phyloP scores from a whole-genome alignment of 2,888 invertebrate species.

The Phytoseiulus persimilis region DNA sequence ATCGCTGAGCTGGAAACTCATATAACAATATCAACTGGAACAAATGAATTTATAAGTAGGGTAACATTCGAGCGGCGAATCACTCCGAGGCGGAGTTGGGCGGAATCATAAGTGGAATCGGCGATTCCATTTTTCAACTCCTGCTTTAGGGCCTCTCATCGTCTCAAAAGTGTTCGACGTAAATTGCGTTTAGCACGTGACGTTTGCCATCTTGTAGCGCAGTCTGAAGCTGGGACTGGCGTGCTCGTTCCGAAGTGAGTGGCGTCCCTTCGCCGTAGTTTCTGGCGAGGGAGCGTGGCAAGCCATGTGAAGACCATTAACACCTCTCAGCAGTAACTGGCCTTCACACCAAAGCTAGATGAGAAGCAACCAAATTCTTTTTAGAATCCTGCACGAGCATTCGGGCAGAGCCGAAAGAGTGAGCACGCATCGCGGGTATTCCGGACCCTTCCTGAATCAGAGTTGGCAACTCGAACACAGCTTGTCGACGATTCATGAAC shows the following conservation, averaged over 20 bases:
- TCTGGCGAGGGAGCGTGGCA: not conserved
- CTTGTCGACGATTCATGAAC: too few relatives aligned
- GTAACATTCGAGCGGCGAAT: not conserved
- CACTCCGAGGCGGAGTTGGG: not conserved
- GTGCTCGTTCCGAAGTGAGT: not conserved
- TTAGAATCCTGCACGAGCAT: not conserved
- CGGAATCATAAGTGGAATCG: not conserved
- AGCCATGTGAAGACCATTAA: not conserved
- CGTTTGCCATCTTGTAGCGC: not conserved
- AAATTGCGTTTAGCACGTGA: slow-evolving; percentile 5
- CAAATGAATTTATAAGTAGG: not conserved
- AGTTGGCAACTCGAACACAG: too few relatives aligned
- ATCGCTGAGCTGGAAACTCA: not conserved
- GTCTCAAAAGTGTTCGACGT: not conserved
- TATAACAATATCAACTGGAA: not conserved
- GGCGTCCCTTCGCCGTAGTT: not conserved
- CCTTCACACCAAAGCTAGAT: not conserved
- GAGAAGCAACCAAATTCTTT: not conserved
- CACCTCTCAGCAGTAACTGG: not conserved
- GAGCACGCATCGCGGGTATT: too few relatives aligned
- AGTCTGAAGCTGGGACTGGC: not conserved
- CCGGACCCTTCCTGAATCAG: too few relatives aligned
- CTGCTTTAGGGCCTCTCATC: not conserved
- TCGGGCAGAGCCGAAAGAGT: too few relatives aligned
- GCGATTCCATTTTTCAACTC: not conserved